Base-by-base conservation (phyloP, 1,140 invertebrate genomes). In the Drosophila grimshawi region DNA sequence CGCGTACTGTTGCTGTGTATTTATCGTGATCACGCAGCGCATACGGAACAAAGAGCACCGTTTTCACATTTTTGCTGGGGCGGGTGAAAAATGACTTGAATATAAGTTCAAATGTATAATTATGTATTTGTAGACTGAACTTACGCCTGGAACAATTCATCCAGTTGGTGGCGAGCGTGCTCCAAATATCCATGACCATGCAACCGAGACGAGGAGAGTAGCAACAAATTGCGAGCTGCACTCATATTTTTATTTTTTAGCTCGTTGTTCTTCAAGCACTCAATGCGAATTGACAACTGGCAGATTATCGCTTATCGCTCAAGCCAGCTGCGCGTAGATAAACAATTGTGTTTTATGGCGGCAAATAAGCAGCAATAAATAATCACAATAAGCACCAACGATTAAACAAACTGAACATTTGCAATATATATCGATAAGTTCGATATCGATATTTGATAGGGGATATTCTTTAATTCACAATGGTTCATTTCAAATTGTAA, bases 21-120 rank as follows among this genome's bases (percentile, higher is more conserved):
- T 89, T 93, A 90, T 96, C 94, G 92, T 95, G 94, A 81, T 96
- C 93, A 30, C 91, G 92, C 74, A 95, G 92, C 4, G 96, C 96
- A 93, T 96, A 97, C 2, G 96, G 96, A 37, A 97, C 93, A 93
- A 97, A 97, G 8, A 97, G 89, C 57, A 97, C 92, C 41, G 94
- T 94, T 48, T 93, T 93, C 2, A 96, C 95, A 78, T 94, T 93
- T 78, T 94, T 94, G 63, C 96, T 96, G 48, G 11, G 63, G 96
- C 96, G 48, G 11, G n/a, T 1, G 29, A 4, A 39, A 30, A 11
- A n/a, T 43, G 43, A 33, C 4, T 19, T 19, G 19, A 19, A 19
- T 19, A 19, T 19, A 19, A 19, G 19, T 19, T 19, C 1, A 19
- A 19, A 19, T 19, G 19, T 19, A 19, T 19, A 19, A 19, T 19